Base-by-base conservation (phyloP, 92 coral and sea anemone species). In the Actinostola sp. region DNA sequence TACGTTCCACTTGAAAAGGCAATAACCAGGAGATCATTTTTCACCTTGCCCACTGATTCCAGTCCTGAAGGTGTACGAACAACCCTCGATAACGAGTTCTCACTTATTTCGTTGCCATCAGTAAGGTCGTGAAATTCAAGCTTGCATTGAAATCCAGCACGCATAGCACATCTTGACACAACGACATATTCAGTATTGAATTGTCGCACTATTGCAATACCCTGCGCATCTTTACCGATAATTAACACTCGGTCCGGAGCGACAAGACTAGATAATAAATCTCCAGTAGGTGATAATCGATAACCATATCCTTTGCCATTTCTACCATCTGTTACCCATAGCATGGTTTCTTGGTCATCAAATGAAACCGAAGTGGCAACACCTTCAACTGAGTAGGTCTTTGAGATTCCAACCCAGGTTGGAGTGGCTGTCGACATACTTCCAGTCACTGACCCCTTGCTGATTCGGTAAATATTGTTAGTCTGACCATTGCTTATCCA, bases 31-130 rank as follows among this genome's bases (percentile, higher is more conserved):
- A 49, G 74, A 28, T 87, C 89, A 38, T 76, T 74, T 43, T 70
- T 86, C 24, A 80, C 88, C 21, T 83, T 74, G 46, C 87, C 79
- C 41, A 94, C 89, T 0, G 97, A 86, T 48, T 94, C 98, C 59
- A 94, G 78, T 36, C 98, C 98, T 57, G 97, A 81, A 3, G 98
- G 98, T 65, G 94, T 89, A 27, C 98, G 86, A 10, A 94, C 94
- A 14, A 89, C 96, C 61, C 98, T 80, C 38, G 91, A 82, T 23
- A 94, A 73, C 13, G 97, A 85, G 20, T 87, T 54, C 60, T 94
- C 95, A 56, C 86, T 85, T 0, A 89, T 76, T 62, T 67, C 82
- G 57, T 65, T 63, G 23, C 83, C 84, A 13, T 72, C 73, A 34
- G 66, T 80, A 9, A 89, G 39, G 50, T 74, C 80, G 63, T 94